These are phyloP conservation scores for Amazona vittata DNA, from an alignment of 2,113 vertebrate species.

Conservation along the genomic window DNA sequence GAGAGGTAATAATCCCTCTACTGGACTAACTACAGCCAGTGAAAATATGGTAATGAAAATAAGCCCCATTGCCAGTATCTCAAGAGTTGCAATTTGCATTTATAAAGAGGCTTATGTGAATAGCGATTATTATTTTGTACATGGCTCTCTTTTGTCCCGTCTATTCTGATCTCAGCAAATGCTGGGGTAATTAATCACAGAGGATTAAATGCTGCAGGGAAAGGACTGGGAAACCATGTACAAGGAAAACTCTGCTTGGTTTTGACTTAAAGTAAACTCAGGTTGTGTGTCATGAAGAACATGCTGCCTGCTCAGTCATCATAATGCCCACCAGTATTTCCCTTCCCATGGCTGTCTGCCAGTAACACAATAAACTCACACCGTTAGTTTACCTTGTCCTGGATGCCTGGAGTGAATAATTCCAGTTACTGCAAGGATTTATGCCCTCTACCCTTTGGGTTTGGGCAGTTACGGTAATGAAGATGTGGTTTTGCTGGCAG, in stretches of 20 bases:
- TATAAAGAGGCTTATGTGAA: neutral
- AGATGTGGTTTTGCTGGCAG: neutral
- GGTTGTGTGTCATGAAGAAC: neutral
- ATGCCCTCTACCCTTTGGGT: neutral
- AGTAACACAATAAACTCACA: neutral
- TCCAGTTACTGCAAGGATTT: neutral
- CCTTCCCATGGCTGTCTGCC: neutral
- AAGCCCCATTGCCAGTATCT: neutral
- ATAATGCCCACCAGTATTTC: neutral
- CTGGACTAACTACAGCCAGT: neutral
- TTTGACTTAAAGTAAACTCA: neutral
- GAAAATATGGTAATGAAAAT: neutral
- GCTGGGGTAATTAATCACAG: neutral
- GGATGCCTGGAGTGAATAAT: neutral
- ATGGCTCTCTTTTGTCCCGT: neutral
- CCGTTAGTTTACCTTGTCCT: neutral
- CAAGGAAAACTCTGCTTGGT: neutral
- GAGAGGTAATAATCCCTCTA: neutral
- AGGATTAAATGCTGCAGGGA: neutral
- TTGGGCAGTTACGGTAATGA: neutral
- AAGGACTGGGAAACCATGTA: neutral
- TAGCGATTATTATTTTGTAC: neutral
- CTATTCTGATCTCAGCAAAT: neutral
- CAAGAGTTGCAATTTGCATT: neutral
- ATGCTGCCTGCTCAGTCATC: neutral